Conservation (phyloP, 2,888 invertebrate genomes). For the Dichetophora obliterata region DNA sequence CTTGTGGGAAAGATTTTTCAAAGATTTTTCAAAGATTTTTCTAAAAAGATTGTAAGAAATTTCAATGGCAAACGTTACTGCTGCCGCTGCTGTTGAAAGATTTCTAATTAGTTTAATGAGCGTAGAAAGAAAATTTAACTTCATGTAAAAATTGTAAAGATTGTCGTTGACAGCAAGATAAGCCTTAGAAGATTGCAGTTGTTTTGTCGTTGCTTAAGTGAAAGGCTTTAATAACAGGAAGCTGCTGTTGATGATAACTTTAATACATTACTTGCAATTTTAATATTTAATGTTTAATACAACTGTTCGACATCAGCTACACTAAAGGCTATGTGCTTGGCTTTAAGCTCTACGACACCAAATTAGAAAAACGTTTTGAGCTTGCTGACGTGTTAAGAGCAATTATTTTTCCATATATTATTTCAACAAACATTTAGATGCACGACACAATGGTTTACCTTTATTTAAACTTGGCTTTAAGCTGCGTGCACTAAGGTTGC, state of each 20-base stretch:
- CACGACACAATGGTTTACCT: no score
- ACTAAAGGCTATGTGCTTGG: no score
- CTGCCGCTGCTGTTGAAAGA: neutral
- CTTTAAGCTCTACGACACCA: no score
- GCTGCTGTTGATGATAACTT: neutral
- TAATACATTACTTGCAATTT: neutral
- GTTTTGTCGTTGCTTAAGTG: neutral
- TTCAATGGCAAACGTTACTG: neutral
- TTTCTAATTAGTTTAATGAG: conserved; percentile 4
- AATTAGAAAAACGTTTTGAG: no score
- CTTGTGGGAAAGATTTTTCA: no score
- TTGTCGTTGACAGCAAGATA: neutral
- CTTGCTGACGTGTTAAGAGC: no score
- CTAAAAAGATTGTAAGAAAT: neutral
- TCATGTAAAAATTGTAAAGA: neutral
- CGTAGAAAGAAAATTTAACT: neutral
- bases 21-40: neutral
- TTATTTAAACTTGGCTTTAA: no score
- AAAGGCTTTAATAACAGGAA: neutral
- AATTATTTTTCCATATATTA: no score
- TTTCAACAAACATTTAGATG: no score
- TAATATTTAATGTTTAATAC: no score
- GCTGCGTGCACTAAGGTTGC: no score
- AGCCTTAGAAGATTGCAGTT: neutral
- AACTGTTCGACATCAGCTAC: no score